phyloP scores from a whole-genome alignment of 2,797 vertebrate genomes.

The Fringilla coelebs region DNA sequence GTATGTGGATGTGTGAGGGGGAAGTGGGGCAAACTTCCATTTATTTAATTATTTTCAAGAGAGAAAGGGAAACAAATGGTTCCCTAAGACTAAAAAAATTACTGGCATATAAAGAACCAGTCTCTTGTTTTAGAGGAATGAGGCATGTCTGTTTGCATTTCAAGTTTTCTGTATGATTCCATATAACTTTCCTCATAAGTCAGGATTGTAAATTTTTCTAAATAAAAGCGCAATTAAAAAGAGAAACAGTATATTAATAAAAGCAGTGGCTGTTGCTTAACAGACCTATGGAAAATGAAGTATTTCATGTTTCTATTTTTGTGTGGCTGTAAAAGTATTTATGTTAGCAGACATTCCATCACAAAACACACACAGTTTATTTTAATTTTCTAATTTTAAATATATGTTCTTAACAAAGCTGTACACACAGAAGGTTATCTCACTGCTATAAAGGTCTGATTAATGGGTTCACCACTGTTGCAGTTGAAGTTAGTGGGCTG shows the following conservation, averaged over 20 bases:
- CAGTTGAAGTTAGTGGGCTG: background rate
- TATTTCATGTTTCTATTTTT: background rate
- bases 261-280: background rate
- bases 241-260: background rate
- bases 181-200: background rate
- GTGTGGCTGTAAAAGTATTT: background rate
- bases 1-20: background rate
- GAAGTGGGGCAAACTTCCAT: background rate
- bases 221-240: background rate
- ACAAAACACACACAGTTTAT: background rate
- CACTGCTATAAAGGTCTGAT: background rate
- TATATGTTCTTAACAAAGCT: background rate
- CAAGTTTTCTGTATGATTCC: background rate
- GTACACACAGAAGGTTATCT: background rate
- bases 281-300: background rate
- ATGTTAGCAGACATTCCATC: background rate
- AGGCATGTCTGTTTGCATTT: background rate
- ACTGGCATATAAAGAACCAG: background rate
- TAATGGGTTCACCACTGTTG: background rate
- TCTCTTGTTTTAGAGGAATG: background rate
- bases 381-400: background rate
- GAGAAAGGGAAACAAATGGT: background rate
- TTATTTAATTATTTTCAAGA: background rate
- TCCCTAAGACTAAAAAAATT: background rate
- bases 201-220: background rate